Conservation (phyloP, 2,888 invertebrate species). For the Eupithecia pulchellata region DNA sequence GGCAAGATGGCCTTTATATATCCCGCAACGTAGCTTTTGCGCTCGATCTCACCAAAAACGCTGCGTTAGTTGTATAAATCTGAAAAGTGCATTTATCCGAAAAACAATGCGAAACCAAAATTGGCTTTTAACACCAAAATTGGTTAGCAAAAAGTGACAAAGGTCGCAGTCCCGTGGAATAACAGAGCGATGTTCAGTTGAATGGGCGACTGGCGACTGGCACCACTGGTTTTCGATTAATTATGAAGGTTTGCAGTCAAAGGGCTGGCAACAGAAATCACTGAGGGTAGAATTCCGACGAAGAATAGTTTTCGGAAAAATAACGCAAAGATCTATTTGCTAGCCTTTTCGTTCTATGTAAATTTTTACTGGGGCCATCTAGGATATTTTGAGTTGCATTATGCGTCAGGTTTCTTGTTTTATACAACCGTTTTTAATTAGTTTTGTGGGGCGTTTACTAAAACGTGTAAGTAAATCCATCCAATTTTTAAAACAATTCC, state of each 20-base stretch:
- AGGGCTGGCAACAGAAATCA: constrained; percentile 31
- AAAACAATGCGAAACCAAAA: constrained; percentile 4
- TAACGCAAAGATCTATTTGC: no score
- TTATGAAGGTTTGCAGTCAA: constrained; percentile 55
- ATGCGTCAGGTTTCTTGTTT: no score
- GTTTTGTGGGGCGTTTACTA: no score
- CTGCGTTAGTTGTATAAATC: neutral
- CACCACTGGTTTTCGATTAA: constrained; percentile 58
- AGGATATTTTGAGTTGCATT: no score
- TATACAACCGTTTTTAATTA: no score
- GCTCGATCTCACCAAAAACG: neutral
- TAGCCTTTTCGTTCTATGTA: no score
- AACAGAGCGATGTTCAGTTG: constrained; percentile 54
- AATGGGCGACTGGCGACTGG: constrained; percentile 42
- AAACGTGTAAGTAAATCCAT: no score
- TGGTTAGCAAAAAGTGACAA: constrained; percentile 52
- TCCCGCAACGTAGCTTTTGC: neutral
- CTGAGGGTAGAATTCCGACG: constrained; percentile 5
- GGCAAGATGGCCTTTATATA: no score
- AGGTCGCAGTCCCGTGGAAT: constrained; percentile 50
- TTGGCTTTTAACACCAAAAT: constrained; percentile 13
- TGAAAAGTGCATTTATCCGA: neutral
- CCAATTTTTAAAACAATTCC: no score
- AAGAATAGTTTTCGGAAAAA: no score
- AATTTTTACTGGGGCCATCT: no score